Conservation (phyloP, 1,140 invertebrate genomes). For the Caenorhabditis tropicalis region DNA sequence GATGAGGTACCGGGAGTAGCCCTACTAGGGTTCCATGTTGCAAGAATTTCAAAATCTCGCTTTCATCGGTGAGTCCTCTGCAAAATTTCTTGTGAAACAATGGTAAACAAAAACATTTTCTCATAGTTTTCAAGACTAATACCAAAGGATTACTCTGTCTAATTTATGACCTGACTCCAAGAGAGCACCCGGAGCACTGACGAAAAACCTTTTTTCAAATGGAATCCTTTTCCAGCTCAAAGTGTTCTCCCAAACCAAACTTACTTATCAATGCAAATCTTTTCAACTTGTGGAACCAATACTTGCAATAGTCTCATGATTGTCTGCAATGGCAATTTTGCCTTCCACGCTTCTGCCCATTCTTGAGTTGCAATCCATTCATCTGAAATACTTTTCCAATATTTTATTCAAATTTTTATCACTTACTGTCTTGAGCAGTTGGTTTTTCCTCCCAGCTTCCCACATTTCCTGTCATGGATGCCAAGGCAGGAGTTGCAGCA, state of each 20-base stretch:
- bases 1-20: constrained; percentile 95
- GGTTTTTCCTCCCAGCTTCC: constrained; percentile 39
- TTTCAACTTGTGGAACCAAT: constrained; percentile 97
- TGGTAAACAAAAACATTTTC: too few species aligned
- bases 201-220: too few species aligned
- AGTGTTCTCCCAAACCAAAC: too few species aligned
- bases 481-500: constrained; percentile 42
- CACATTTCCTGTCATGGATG: constrained; percentile 42
- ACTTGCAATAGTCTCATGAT: constrained; percentile 98
- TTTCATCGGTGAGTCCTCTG: constrained; percentile 97
- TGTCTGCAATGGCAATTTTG: constrained; percentile 94
- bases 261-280: constrained; percentile 99
- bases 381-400: not conserved
- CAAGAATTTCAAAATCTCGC: constrained; percentile 96
- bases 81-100: too few species aligned
- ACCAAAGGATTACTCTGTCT: too few species aligned
- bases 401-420: not conserved
- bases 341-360: constrained; percentile 94
- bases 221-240: too few species aligned
- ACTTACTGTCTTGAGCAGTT: not conserved
- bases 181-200: too few species aligned
- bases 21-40: constrained; percentile 98
- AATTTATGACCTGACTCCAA: too few species aligned
- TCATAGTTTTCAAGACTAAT: too few species aligned
- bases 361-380: constrained; percentile 85